Evolutionary conservation across 2,888 invertebrate species (phyloP).

Genomic region (Halictus quadricinctus): DNA sequence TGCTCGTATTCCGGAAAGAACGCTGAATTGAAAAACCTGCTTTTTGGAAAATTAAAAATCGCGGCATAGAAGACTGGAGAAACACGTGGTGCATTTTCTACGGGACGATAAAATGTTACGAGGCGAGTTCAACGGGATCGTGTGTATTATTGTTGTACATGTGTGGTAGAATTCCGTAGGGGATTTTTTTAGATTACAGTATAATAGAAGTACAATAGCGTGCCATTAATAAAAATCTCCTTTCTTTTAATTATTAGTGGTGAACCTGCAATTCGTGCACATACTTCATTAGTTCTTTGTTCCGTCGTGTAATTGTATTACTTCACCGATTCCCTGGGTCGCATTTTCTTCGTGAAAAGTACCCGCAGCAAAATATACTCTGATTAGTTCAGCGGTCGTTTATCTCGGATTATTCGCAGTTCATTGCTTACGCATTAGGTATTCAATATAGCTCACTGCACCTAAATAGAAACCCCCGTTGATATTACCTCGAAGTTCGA

Average conservation of each 20-base stretch:
- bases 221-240: not conserved
- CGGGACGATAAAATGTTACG: not conserved
- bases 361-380: not conserved
- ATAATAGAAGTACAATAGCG: not conserved
- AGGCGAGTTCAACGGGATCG: not conserved
- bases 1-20: not conserved
- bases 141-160: not conserved
- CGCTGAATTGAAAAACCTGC: not conserved
- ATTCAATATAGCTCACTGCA: constrained; percentile 40
- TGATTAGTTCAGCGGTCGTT: constrained; percentile 15
- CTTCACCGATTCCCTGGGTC: not conserved
- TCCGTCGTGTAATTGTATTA: not conserved
- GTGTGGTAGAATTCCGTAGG: not conserved
- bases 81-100: not conserved
- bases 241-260: not conserved
- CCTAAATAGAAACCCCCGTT: constrained; percentile 21
- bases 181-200: not conserved
- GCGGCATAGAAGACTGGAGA: not conserved
- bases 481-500: constrained; percentile 22
- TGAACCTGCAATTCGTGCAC: not conserved
- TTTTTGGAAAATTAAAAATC: constrained; percentile 5
- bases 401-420: constrained; percentile 40
- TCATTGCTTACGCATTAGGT: constrained; percentile 33
- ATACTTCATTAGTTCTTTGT: not conserved
- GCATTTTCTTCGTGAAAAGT: not conserved